Base-by-base conservation (phyloP, 1,140 invertebrate species). In the Drosophila orena region DNA sequence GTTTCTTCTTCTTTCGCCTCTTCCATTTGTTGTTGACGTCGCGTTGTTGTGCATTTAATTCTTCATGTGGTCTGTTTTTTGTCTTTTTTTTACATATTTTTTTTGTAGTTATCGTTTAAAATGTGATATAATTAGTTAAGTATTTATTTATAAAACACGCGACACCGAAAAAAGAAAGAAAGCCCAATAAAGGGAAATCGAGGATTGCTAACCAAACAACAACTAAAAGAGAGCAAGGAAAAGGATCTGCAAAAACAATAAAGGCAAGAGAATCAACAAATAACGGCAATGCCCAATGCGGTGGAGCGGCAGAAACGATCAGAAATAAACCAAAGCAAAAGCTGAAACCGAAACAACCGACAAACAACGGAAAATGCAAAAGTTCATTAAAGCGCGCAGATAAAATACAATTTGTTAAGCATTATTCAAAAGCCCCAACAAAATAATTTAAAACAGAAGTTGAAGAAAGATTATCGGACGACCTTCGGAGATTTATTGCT, bases 71-170 rank as follows among this genome's bases (percentile, higher is more conserved):
- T 44, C 46, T 50, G 30, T 60, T 53, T 64, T 58, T 58, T 11
- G 30, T 79, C 30, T 89, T 69, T 83, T 79, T 78, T 69, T 65
- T 68, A 64, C 68, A 59, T 71, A 68, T 66, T 72, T 84, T 53
- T 30, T 61, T 61, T 71, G 22, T 61, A 46, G 24, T 70, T 43
- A 53, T 46, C 43, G 43, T 57, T 65, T 70, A 8, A 49, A 52
- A 66, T 68, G 64, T 68, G 64, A 68, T 68, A 68, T 68, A 68
- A 68, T 68, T 83, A 75, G 64, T 83, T 83, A 83, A 83, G 79
- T 80, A 85, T 85, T 85, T 72, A 64, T 74, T 74, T 71, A 54
- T 71, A 47, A 60, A 53, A 46, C 46, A 34, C 37, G 55, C 66
- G 47, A 15, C 55, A 27, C 17, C 40, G 43, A 30, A 20, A 55